phyloP scores from a whole-genome alignment of 53 echinoderm and acorn worm genomes.

The Echinometra lucunter region DNA sequence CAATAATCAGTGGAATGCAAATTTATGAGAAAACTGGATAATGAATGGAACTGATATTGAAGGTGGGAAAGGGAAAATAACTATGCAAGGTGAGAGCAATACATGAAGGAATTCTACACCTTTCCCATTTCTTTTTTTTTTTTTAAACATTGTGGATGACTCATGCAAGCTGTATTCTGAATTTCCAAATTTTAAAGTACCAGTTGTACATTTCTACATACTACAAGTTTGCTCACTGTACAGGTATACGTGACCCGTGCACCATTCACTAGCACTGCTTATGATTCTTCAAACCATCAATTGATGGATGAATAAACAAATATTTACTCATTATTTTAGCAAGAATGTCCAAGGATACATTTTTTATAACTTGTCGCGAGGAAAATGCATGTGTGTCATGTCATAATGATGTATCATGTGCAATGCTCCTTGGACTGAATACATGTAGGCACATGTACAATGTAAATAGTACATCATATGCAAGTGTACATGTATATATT shows the following conservation, averaged over 20 bases:
- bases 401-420: too few relatives aligned
- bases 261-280: too few relatives aligned
- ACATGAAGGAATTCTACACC: background rate
- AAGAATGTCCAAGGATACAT: too few relatives aligned
- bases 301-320: too few relatives aligned
- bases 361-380: too few relatives aligned
- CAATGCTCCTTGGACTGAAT: too few relatives aligned
- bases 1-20: background rate
- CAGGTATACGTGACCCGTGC: too few relatives aligned
- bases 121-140: background rate
- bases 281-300: too few relatives aligned
- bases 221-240: too few relatives aligned
- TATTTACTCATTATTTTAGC: too few relatives aligned
- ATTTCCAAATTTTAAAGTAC: background rate
- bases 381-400: too few relatives aligned
- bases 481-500: too few relatives aligned
- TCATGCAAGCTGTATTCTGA: background rate
- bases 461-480: background rate
- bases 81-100: background rate
- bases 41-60: background rate
- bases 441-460: background rate
- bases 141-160: background rate
- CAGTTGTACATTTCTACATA: background rate
- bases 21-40: background rate
- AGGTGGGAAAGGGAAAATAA: background rate